A percentile compares a stretch with the other conserved stretches of the same genome.
phyloP scores from a whole-genome alignment of 2,888 invertebrate genomes.

The Pandemis heparana region DNA sequence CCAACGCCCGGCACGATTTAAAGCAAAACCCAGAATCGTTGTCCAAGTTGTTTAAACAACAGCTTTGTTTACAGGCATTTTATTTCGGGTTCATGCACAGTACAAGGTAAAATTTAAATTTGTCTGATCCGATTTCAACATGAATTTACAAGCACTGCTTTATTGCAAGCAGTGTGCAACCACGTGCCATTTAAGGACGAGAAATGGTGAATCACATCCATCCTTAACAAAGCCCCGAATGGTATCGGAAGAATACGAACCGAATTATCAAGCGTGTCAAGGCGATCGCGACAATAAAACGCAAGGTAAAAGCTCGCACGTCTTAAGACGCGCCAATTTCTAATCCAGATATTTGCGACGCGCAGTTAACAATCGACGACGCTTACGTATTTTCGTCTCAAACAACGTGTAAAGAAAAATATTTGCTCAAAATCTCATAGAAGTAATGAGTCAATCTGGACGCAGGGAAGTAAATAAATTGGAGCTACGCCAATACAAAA shows the following conservation, averaged over 20 bases:
- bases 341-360: constrained; percentile 19
- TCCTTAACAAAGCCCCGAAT: constrained; percentile 28
- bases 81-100: constrained; percentile 1
- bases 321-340: constrained; percentile 23
- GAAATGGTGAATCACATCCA: constrained; percentile 34
- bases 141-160: constrained; percentile 16
- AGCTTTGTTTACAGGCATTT: constrained; percentile 8
- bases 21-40: neutral
- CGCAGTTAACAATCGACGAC: constrained; percentile 27
- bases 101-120: constrained; percentile 3
- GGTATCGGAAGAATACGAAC: constrained; percentile 15
- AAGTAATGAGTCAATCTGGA: constrained; percentile 51
- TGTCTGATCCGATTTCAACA: neutral
- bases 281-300: constrained; percentile 32
- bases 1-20: neutral
- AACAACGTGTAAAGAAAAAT: constrained; percentile 59
- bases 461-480: constrained; percentile 67
- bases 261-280: constrained; percentile 36
- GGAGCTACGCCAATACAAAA: constrained; percentile 73
- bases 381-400: constrained; percentile 26
- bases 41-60: neutral
- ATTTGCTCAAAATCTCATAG: constrained; percentile 56
- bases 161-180: constrained; percentile 7
- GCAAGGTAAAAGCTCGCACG: constrained; percentile 38
- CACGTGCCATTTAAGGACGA: constrained; percentile 22